A percentile compares a stretch with the other conserved stretches of the same genome.
phyloP scores from a whole-genome alignment of 2,113 vertebrate genomes.

The Catagonus wagneri region DNA sequence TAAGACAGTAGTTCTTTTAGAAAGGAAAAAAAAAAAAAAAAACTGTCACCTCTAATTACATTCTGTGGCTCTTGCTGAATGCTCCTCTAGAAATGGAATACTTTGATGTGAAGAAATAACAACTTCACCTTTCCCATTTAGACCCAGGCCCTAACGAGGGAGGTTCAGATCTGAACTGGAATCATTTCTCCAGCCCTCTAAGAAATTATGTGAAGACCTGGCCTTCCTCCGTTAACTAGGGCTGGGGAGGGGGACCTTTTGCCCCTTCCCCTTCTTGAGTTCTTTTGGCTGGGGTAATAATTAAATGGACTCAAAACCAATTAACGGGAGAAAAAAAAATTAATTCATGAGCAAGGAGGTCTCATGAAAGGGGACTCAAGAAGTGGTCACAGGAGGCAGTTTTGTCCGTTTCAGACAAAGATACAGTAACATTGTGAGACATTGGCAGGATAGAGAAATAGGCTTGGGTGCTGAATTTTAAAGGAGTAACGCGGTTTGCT shows the following conservation, averaged over 20 bases:
- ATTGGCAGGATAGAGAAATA: neutral
- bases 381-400: neutral
- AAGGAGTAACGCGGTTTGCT: neutral
- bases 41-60: constrained; percentile 64
- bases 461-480: neutral
- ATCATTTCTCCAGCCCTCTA: neutral
- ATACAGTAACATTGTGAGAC: neutral
- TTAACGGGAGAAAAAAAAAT: neutral
- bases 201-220: neutral
- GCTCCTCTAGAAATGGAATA: constrained; percentile 12
- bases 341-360: neutral
- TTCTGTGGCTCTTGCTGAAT: neutral
- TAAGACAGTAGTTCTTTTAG: constrained; percentile 4
- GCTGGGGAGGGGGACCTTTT: neutral
- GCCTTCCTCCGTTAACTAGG: neutral
- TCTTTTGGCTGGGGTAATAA: neutral
- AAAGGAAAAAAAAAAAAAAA: neutral
- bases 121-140: constrained; percentile 5
- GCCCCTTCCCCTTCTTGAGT: neutral
- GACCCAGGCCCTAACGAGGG: neutral
- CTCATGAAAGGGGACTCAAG: neutral
- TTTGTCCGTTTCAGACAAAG: neutral
- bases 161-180: neutral
- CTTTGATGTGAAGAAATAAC: constrained; percentile 58
- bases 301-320: neutral